Evolutionary conservation across 2,797 vertebrate species (phyloP).

Genomic region (Moxostoma hubbsi): DNA sequence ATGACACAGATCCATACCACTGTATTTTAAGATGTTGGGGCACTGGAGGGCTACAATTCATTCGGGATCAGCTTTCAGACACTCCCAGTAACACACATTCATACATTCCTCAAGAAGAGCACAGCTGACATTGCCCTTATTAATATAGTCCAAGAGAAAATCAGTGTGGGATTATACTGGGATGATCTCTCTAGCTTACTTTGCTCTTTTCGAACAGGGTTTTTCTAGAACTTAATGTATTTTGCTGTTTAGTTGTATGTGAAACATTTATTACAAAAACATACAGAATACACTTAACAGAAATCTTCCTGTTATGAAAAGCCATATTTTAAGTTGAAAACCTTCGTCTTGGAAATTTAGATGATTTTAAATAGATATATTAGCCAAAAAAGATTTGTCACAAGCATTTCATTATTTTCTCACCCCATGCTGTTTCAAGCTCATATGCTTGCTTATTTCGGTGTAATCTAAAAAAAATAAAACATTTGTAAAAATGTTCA

Average conservation of each 20-base stretch:
- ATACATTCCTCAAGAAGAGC: conserved; percentile 46
- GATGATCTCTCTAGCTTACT: background rate
- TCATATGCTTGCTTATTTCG: too few species aligned
- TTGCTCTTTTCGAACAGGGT: background rate
- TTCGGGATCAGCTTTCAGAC: conserved; percentile 44
- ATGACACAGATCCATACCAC: conserved; percentile 6
- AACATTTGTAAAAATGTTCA: too few species aligned
- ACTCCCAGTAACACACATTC: conserved; percentile 28
- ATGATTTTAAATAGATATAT: too few species aligned
- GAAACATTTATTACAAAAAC: background rate
- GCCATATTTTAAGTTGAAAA: background rate
- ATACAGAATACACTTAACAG: background rate
- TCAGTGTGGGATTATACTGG: conserved; percentile 5
- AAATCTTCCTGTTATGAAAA: background rate
- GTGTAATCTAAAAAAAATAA: too few species aligned
- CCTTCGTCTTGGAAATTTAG: too few species aligned
- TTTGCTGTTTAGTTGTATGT: background rate
- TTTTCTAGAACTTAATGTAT: background rate
- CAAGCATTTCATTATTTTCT: too few species aligned
- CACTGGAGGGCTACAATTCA: background rate
- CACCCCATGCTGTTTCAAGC: too few species aligned
- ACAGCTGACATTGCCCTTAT: conserved; percentile 30
- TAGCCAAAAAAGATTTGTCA: too few species aligned
- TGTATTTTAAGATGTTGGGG: conserved; percentile 28
- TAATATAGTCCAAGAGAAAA: conserved; percentile 9